Percentiles rank a stretch among this genome's conserved stretches.
Conservation (phyloP, 1,140 invertebrate genomes). For the Drosophila kikkawai region DNA sequence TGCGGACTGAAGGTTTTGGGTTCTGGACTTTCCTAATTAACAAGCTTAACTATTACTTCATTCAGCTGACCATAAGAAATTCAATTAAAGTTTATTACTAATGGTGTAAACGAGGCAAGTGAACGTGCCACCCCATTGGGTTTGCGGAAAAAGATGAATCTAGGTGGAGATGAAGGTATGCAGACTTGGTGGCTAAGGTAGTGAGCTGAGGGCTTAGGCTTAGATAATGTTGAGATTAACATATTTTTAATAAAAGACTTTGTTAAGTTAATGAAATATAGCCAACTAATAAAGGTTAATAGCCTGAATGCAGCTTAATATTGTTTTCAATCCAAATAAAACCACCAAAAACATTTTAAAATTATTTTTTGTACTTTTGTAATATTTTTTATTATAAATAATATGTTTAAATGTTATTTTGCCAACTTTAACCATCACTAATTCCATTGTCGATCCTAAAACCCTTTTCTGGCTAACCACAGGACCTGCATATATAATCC, state of each 20-base stretch:
- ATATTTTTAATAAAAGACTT: not conserved
- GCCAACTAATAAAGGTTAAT: no score
- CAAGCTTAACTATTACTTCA: conserved; percentile 35
- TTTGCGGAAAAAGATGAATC: not conserved
- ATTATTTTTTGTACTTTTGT: not conserved
- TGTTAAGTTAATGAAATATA: no score
- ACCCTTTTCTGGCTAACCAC: not conserved
- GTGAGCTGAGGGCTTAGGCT: not conserved
- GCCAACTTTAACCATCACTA: not conserved
- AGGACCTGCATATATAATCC: conserved; percentile 4
- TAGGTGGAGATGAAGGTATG: not conserved
- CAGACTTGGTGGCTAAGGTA: not conserved
- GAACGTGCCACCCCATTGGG: conserved; percentile 16
- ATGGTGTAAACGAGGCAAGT: not conserved
- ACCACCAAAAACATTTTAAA: not conserved
- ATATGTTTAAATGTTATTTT: not conserved
- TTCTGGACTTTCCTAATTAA: conserved; percentile 56
- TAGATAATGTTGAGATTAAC: no score
- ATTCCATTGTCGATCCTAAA: not conserved
- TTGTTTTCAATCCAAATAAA: not conserved
- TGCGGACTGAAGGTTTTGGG: conserved; percentile 16
- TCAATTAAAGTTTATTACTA: conserved; percentile 57
- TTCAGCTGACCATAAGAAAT: conserved; percentile 34
- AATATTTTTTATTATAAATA: not conserved
- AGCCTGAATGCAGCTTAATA: no score